These are phyloP conservation scores for Callaeas wilsoni DNA, from an alignment of 2,113 vertebrate species.

Conservation along the genomic window DNA sequence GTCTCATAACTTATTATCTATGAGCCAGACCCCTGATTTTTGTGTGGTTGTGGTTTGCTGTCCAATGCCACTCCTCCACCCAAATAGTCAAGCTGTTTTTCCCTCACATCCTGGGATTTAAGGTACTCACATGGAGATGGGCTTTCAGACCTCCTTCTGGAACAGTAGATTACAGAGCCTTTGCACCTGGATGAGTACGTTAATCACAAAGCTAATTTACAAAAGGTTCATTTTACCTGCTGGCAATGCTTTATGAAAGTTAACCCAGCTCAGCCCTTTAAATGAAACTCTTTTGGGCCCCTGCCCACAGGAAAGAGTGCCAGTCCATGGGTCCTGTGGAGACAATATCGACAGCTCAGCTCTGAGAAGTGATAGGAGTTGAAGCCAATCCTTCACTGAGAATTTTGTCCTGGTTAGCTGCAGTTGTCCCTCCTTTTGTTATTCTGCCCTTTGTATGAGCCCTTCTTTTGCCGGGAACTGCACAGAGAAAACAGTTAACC, in stretches of 20 bases:
- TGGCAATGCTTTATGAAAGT: background rate
- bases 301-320: background rate
- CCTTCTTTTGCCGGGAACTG: background rate
- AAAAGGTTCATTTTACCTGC: background rate
- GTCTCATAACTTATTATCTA: background rate
- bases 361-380: background rate
- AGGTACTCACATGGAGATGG: background rate
- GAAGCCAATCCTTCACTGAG: background rate
- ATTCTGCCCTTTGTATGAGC: background rate
- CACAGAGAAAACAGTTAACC: background rate
- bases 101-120: background rate
- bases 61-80: background rate
- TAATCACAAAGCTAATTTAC: background rate
- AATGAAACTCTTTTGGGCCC: background rate
- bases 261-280: background rate
- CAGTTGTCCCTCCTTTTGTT: background rate
- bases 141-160: background rate
- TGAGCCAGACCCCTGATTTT: background rate
- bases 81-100: background rate
- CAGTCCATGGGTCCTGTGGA: background rate
- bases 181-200: background rate
- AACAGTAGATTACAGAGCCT: background rate
- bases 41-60: background rate
- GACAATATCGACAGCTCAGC: accelerated
- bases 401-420: background rate